Percentiles rank a stretch among this genome's conserved stretches.
Evolutionary conservation across 2,888 invertebrate species (phyloP).

Genomic region (Brachypterus glaber): DNA sequence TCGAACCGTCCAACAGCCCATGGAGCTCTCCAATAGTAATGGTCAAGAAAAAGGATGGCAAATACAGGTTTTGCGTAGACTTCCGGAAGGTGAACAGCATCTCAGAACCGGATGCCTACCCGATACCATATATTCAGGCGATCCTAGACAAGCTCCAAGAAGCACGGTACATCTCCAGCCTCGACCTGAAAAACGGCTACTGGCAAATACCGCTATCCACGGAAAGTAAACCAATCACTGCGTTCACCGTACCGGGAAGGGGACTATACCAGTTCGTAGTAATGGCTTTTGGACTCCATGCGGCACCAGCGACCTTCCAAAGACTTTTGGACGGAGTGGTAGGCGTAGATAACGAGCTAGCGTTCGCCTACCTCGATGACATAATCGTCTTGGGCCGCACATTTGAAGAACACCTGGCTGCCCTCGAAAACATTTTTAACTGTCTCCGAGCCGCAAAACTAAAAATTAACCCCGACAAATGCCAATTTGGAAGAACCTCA

Average conservation of each 20-base stretch:
- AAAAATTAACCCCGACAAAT: conserved; percentile 12
- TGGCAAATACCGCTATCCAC: conserved; percentile 23
- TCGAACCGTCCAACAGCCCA: conserved; percentile 23
- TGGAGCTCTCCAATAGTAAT: conserved; percentile 31
- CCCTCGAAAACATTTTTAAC: conserved; percentile 10
- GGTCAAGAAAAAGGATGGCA: conserved; percentile 26
- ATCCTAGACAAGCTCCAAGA: conserved; percentile 21
- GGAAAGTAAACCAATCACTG: conserved; percentile 18
- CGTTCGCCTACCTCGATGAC: conserved; percentile 20
- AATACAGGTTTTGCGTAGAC: conserved; percentile 21
- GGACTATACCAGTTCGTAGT: conserved; percentile 6
- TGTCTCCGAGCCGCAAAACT: conserved; percentile 12
- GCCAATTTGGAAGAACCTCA: conserved; percentile 15
- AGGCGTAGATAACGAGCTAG: background rate
- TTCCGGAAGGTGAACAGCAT: conserved; percentile 16
- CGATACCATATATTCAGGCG: conserved; percentile 22
- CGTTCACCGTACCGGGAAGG: conserved; percentile 8
- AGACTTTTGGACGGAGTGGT: conserved; percentile 5
- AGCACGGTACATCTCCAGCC: conserved; percentile 18
- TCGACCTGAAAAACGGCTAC: conserved; percentile 26
- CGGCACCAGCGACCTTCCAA: conserved; percentile 6
- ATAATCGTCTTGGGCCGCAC: conserved; percentile 19
- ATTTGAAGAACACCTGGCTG: conserved; percentile 13
- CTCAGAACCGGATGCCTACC: conserved; percentile 16
- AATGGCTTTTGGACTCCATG: conserved; percentile 6